Base-by-base conservation (phyloP, 1,140 invertebrate species). In the Microplitis demolitor region DNA sequence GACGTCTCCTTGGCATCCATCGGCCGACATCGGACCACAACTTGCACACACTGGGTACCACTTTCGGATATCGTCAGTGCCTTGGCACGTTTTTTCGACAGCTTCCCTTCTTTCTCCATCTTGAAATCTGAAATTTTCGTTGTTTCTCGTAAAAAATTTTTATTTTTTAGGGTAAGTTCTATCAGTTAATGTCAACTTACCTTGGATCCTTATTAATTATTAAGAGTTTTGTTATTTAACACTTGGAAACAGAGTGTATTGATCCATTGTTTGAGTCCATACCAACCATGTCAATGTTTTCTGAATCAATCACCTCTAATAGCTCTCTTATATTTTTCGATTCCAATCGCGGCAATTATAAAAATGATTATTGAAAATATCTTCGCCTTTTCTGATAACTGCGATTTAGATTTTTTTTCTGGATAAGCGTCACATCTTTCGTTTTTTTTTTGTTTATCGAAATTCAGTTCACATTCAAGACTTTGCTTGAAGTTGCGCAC, bases 21-120 rank as follows among this genome's bases (percentile, higher is more conserved):
- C 0, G 97, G 97, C 67, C 97, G 90, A 77, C 96, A 93, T 75
- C 97, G 88, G 13, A 98, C 93, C 34, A 96, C 94, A 45, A 98
- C 96, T 74, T 94, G 91, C 31, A 95, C 92, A 67, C 86, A 83
- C 16, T 87, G 86, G 0, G 85, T 86, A 4, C 74, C 78, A 0
- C 78, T 78, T 37, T 87, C 86, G 3, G 75, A 35, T 4, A 37
- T 74, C 2, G 76, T 54, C 0, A 71, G 72, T 61, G 79, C 76
- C 61, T 78, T 78, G 8, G 76, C 76, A 14, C 56, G 74, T 16
- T 77, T 58, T 56, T 50, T 67, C n/a, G 69, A 73, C 37, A 56
- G 69, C 53, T 85, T 82, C 14, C 78, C 77, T 6, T 83, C 82
- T 4, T 72, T 66, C 70, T 85, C 85, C 13, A 85, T 83, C 83